phyloP scores from a whole-genome alignment of 2,888 invertebrate genomes.

The Pyrochroa serraticornis region DNA sequence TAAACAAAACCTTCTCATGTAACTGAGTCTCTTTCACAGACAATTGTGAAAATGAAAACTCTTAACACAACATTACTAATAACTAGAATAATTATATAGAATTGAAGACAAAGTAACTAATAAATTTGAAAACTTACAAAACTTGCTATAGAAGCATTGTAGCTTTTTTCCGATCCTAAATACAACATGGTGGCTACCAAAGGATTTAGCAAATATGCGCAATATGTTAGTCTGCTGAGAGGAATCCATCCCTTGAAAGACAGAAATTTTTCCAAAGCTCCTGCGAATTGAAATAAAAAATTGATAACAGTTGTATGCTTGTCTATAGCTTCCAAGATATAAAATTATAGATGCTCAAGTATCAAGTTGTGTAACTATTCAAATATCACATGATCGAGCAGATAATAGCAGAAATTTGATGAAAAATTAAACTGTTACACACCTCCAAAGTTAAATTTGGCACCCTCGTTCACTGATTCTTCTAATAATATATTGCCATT shows the following conservation, averaged over 20 bases:
- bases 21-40: too few relatives aligned
- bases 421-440: too few relatives aligned
- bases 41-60: too few relatives aligned
- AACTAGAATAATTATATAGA: too few relatives aligned
- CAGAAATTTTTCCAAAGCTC: slow-evolving; percentile 55
- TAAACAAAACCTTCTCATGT: too few relatives aligned
- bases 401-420: too few relatives aligned
- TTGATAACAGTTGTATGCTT: neutral
- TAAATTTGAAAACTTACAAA: slow-evolving; percentile 49
- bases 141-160: slow-evolving; percentile 49
- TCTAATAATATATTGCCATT: too few relatives aligned
- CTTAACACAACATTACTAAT: neutral
- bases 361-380: too few relatives aligned
- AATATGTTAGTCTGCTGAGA: slow-evolving; percentile 64
- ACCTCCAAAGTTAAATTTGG: too few relatives aligned
- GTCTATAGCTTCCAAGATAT: neutral
- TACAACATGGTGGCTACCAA: slow-evolving; percentile 61
- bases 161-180: slow-evolving; percentile 46
- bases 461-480: too few relatives aligned
- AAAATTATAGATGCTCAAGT: neutral
- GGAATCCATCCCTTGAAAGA: slow-evolving; percentile 48
- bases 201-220: slow-evolving; percentile 66
- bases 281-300: slow-evolving; percentile 5
- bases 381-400: too few relatives aligned
- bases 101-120: neutral